A percentile compares a stretch with the other conserved stretches of the same genome.
These are phyloP conservation scores for Acanthochromis polyacanthus DNA, from an alignment of 2,113 vertebrate species.

Conservation along the genomic window DNA sequence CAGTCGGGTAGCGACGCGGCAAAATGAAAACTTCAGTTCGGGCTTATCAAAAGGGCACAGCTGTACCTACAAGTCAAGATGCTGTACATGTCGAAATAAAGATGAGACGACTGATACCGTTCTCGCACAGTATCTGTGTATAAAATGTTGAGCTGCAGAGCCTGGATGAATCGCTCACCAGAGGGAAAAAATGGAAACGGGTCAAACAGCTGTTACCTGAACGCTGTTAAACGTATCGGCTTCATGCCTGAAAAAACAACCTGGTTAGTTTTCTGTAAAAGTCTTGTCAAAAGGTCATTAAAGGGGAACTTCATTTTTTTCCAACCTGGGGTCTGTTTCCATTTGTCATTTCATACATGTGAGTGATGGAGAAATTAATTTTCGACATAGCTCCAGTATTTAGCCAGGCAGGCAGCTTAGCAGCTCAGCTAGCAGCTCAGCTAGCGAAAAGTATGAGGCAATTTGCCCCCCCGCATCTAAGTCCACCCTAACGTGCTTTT, in stretches of 20 bases:
- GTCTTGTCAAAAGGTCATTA: no score
- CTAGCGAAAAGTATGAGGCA: no score
- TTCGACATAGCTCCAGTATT: no score
- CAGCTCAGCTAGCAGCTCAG: no score
- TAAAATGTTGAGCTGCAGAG: not conserved
- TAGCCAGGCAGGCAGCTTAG: no score
- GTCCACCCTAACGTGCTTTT: no score
- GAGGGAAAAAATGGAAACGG: not conserved
- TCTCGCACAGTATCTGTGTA: not conserved
- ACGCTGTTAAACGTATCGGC: not conserved
- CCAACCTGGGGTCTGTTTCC: no score
- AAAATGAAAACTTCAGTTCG: constrained; percentile 29
- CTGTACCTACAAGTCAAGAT: constrained; percentile 20
- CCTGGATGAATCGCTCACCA: not conserved
- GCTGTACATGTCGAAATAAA: constrained; percentile 10
- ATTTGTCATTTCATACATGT: no score
- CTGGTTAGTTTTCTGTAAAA: not conserved
- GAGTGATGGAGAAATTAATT: no score
- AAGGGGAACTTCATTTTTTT: no score
- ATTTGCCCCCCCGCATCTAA: no score
- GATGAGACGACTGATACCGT: constrained; percentile 20
- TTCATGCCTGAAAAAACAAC: not conserved
- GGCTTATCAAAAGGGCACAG: constrained; percentile 56
- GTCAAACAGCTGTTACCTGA: not conserved
- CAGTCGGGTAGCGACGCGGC: constrained; percentile 8